A percentile compares a stretch with the other conserved stretches of the same genome.
Evolutionary conservation across 2,797 vertebrate species (phyloP).

Genomic region (Alauda arvensis): DNA sequence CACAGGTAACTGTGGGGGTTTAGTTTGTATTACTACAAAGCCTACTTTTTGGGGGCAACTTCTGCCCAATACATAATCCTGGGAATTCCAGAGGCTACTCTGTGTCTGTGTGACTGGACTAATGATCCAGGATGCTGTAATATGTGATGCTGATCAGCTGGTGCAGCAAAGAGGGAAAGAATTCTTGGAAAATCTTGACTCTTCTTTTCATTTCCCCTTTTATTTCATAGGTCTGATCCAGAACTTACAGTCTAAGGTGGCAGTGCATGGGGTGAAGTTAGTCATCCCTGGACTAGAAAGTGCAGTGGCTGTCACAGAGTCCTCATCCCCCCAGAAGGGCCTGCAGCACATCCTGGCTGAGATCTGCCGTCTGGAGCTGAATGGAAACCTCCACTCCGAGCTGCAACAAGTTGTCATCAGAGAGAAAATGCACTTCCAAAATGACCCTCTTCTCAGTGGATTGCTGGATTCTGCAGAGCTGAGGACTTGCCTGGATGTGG

Average conservation of each 20-base stretch:
- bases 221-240: constrained; percentile 74
- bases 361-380: constrained; percentile 86
- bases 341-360: constrained; percentile 80
- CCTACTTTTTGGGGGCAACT: background rate
- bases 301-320: background rate
- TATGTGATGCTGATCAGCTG: background rate
- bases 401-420: constrained; percentile 81
- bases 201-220: background rate
- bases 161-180: background rate
- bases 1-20: background rate
- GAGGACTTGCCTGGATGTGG: constrained; percentile 83
- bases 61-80: background rate
- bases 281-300: constrained; percentile 77
- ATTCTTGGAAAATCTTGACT: background rate
- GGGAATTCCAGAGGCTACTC: background rate
- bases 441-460: constrained; percentile 83
- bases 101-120: background rate
- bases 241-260: constrained; percentile 80
- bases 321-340: constrained; percentile 56
- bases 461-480: constrained; percentile 77
- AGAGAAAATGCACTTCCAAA: constrained; percentile 79
- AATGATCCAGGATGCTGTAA: background rate
- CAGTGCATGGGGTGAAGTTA: constrained; percentile 81
- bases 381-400: constrained; percentile 87
- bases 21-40: background rate